Conservation (phyloP, 2,888 invertebrate genomes). For the Caenorhabditis afra region DNA sequence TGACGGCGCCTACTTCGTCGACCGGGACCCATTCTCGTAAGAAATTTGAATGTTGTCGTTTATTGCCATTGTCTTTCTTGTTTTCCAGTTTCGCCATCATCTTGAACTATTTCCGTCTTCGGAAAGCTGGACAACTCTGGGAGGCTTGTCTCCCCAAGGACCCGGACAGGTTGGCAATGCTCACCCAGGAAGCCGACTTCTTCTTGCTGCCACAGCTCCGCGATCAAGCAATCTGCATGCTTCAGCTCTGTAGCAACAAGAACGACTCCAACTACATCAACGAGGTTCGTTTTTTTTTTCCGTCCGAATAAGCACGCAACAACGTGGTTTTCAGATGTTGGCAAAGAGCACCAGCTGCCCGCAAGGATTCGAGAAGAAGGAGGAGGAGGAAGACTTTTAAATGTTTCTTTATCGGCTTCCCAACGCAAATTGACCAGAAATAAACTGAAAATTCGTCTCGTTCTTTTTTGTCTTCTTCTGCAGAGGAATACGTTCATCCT, state of each 20-base stretch:
- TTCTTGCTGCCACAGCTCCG: constrained; percentile 73
- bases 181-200: constrained; percentile 77
- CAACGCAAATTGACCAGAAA: neutral
- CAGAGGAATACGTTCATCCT: too few species aligned
- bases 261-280: constrained; percentile 60
- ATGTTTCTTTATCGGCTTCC: neutral
- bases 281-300: constrained; percentile 30
- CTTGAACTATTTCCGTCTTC: constrained; percentile 78
- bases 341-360: constrained; percentile 74
- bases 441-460: neutral
- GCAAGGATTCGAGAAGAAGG: constrained; percentile 72
- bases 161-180: constrained; percentile 74
- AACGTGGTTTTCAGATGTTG: constrained; percentile 67
- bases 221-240: constrained; percentile 77
- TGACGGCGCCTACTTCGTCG: constrained; percentile 77
- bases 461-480: neutral
- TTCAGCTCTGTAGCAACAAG: constrained; percentile 76
- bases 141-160: constrained; percentile 79
- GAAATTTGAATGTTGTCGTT: constrained; percentile 20
- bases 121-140: constrained; percentile 75
- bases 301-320: neutral
- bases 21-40: constrained; percentile 77
- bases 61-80: constrained; percentile 5
- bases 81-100: constrained; percentile 75
- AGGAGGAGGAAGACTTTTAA: constrained; percentile 52